Evolutionary conservation across 2,888 invertebrate genomes (phyloP).

Genomic region (Nineta flava): DNA sequence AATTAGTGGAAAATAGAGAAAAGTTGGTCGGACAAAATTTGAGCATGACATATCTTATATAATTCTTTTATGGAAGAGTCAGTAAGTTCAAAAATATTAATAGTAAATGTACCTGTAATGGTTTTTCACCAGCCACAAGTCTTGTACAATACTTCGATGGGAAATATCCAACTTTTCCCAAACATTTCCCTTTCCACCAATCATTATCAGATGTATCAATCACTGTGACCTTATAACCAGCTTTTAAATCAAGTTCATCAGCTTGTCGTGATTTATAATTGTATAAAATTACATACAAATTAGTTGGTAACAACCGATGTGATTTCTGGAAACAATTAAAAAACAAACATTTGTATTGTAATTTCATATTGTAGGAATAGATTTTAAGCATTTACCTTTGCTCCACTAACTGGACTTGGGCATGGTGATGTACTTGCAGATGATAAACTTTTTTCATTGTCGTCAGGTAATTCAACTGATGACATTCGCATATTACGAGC

Average conservation of each 20-base stretch:
- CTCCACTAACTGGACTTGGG: conserved; percentile 55
- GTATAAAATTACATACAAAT: conserved; percentile 86
- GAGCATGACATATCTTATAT: no score
- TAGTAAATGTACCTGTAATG: conserved; percentile 73
- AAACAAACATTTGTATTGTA: not conserved
- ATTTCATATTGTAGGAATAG: not conserved
- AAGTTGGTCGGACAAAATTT: no score
- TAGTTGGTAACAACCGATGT: conserved; percentile 72
- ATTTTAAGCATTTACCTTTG: conserved; percentile 17
- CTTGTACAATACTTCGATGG: conserved; percentile 90
- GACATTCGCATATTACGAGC: conserved; percentile 79
- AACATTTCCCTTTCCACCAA: conserved; percentile 95
- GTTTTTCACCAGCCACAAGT: conserved; percentile 76
- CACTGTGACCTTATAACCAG: conserved; percentile 80
- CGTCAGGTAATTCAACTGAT: conserved; percentile 84
- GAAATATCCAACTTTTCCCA: conserved; percentile 82
- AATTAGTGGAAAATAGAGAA: no score
- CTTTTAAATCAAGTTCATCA: conserved; percentile 86
- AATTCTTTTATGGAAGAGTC: no score
- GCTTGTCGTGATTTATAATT: conserved; percentile 89
- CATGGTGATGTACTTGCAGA: conserved; percentile 89
- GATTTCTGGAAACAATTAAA: conserved; percentile 43
- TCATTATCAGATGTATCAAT: conserved; percentile 89
- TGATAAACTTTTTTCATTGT: conserved; percentile 78
- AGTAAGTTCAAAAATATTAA: no score